Conservation (phyloP, 2,888 invertebrate genomes). For the Acanthococcus lagerstroemiae region DNA sequence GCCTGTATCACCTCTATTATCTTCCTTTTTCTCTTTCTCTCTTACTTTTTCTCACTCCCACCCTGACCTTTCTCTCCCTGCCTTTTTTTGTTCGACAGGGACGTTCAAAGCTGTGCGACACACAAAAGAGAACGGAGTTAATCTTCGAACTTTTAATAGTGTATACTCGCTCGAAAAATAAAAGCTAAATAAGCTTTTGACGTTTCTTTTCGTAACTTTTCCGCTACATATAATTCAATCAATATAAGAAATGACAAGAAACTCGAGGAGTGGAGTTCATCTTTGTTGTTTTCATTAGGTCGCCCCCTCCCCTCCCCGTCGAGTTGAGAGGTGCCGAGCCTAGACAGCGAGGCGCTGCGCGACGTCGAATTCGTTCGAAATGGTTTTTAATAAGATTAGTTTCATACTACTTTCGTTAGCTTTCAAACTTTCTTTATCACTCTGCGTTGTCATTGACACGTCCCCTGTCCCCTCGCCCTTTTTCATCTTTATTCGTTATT, state of each 20-base stretch:
- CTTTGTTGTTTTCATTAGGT: slow-evolving; percentile 13
- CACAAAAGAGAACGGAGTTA: neutral
- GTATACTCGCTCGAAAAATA: neutral
- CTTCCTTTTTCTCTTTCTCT: too few species aligned
- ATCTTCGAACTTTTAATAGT: slow-evolving; percentile 3
- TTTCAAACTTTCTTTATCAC: slow-evolving; percentile 10
- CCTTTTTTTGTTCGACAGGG: too few species aligned
- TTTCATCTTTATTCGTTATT: too few species aligned
- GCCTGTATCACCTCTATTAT: too few species aligned
- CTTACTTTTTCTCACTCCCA: too few species aligned
- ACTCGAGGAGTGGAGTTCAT: slow-evolving; percentile 17
- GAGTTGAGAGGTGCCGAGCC: too few species aligned
- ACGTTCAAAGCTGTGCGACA: too few species aligned
- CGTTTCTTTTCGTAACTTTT: slow-evolving; percentile 26
- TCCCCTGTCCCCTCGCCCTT: neutral
- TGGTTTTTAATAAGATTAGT: slow-evolving; percentile 21
- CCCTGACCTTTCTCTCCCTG: too few species aligned
- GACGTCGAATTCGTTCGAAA: slow-evolving; percentile 14
- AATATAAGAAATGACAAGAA: slow-evolving; percentile 15
- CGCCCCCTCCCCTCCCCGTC: too few species aligned
- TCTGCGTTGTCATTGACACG: too few species aligned
- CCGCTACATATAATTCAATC: slow-evolving; percentile 28
- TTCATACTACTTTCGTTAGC: slow-evolving; percentile 22
- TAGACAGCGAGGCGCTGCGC: slow-evolving; percentile 1
- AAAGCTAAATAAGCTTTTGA: slow-evolving; percentile 25